Evolutionary conservation across 2,113 vertebrate genomes (phyloP).

Genomic region (Gavia stellata): DNA sequence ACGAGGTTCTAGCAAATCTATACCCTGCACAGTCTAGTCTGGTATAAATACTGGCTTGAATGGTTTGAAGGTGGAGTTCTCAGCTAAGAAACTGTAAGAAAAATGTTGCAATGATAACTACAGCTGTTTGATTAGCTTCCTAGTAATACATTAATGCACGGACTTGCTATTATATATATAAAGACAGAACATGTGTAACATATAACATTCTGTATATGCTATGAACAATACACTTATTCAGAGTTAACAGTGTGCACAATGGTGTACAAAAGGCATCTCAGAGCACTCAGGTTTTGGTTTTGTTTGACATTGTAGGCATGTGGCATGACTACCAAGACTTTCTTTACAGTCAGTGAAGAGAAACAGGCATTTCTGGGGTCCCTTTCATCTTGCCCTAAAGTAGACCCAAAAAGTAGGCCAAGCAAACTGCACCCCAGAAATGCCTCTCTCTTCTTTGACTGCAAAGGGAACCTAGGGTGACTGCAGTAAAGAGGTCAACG

Average conservation of each 20-base stretch:
- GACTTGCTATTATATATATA: not conserved
- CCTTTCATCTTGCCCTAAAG: conserved; percentile 8
- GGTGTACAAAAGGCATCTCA: not conserved
- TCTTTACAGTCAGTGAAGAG: not conserved
- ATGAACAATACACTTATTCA: not conserved
- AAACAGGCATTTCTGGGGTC: not conserved
- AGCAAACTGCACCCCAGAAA: conserved; percentile 19
- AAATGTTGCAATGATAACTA: not conserved
- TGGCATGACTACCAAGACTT: not conserved
- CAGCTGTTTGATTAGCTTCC: not conserved
- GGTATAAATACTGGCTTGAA: not conserved
- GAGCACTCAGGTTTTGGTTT: not conserved
- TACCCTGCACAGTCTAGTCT: rapidly evolving
- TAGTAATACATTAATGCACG: not conserved
- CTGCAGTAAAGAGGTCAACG: conserved; percentile 44
- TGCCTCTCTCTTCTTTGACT: not conserved
- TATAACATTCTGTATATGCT: not conserved
- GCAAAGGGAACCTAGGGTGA: conserved; percentile 22
- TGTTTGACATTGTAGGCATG: not conserved
- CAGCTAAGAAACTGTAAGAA: not conserved
- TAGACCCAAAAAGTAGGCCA: conserved; percentile 37
- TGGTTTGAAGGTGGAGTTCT: not conserved
- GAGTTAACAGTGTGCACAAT: not conserved
- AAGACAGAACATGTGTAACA: not conserved
- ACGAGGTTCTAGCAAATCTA: not conserved